Conservation (phyloP, 2,888 invertebrate species). For the Fragum whitleyi region DNA sequence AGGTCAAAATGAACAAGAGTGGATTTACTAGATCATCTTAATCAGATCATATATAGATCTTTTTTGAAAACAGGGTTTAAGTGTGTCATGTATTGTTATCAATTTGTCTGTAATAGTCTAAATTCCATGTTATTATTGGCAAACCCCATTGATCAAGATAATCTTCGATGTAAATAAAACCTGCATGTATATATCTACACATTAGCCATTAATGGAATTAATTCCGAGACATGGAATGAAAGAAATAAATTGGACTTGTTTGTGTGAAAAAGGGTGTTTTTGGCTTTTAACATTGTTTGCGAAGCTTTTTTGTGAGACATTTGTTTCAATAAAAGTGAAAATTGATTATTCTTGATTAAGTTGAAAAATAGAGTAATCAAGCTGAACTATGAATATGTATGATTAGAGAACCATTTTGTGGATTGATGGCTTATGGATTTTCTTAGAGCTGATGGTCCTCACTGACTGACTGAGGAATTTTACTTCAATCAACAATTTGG, state of each 20-base stretch:
- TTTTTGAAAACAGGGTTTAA: not conserved
- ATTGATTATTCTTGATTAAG: no score
- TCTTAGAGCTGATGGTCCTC: no score
- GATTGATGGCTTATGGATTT: no score
- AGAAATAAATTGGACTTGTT: not conserved
- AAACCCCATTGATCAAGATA: constrained; percentile 1
- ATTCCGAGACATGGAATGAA: not conserved
- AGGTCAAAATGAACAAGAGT: no score
- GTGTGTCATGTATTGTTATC: not conserved
- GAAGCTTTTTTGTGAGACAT: not conserved
- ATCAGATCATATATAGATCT: not conserved
- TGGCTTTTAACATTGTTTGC: not conserved
- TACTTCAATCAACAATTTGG: no score
- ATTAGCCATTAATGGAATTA: not conserved
- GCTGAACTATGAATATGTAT: no score
- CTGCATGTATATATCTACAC: not conserved
- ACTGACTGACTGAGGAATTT: no score
- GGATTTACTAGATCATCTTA: not conserved
- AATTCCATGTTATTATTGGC: constrained; percentile 18
- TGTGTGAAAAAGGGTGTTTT: not conserved
- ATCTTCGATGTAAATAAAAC: constrained; percentile 23
- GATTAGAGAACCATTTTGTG: no score
- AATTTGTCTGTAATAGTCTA: not conserved
- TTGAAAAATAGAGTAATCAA: no score
- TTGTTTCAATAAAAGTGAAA: not conserved